A percentile compares a stretch with the other conserved stretches of the same genome.
Evolutionary conservation across 2,797 vertebrate species (phyloP).

Genomic region (Rachycentron canadum): DNA sequence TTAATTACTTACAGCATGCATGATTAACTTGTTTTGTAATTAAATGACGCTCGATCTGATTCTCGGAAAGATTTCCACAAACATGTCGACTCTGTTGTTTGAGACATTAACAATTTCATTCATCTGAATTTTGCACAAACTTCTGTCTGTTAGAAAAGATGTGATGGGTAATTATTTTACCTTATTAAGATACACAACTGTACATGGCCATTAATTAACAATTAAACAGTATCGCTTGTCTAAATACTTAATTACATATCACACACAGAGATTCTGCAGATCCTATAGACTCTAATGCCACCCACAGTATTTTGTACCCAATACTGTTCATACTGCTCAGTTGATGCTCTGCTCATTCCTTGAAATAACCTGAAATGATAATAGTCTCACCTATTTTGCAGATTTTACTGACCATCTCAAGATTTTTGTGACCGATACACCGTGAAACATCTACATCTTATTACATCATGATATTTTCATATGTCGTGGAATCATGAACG

Average conservation of each 20-base stretch:
- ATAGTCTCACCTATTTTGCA: not conserved
- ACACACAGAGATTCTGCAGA: not conserved
- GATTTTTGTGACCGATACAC: not conserved
- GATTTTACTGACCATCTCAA: not conserved
- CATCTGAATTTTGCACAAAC: constrained; percentile 43
- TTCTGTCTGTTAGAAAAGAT: constrained; percentile 28
- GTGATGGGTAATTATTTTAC: constrained; percentile 35
- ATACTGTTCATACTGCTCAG: not conserved
- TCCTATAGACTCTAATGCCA: not conserved
- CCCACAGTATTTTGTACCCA: not conserved
- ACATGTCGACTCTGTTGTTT: constrained; percentile 40
- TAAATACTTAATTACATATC: constrained; percentile 27
- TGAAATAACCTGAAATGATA: not conserved
- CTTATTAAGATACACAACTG: constrained; percentile 14
- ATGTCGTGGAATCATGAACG: not conserved
- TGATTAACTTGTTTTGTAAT: constrained; percentile 62
- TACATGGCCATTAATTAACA: constrained; percentile 2
- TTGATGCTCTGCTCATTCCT: not conserved
- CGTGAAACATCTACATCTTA: not conserved
- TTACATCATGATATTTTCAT: not conserved
- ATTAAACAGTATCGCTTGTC: constrained; percentile 27
- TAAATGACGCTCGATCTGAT: constrained; percentile 48
- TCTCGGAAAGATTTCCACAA: constrained; percentile 18
- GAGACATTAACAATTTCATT: constrained; percentile 41
- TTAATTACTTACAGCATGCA: constrained; percentile 51